Conservation (phyloP, 2,113 vertebrate species). For the Ascaphus truei region DNA sequence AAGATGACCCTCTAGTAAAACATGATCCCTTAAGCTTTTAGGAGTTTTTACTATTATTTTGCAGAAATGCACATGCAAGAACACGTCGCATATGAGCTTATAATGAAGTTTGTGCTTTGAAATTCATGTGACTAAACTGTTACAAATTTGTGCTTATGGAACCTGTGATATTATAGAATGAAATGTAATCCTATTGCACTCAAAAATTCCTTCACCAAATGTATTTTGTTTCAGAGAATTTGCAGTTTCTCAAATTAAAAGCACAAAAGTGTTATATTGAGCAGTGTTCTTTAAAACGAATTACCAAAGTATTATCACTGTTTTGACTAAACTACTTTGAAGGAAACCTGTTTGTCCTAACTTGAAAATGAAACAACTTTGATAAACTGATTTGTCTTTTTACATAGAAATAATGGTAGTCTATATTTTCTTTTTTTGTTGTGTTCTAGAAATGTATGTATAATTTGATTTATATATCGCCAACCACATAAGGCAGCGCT, state of each 20-base stretch:
- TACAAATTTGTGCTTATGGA: conserved; percentile 61
- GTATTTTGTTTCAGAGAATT: conserved; percentile 59
- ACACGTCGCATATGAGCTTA: conserved; percentile 37
- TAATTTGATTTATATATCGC: too few species aligned
- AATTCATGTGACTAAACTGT: conserved; percentile 66
- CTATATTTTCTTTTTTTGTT: too few species aligned
- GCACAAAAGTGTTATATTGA: conserved; percentile 31
- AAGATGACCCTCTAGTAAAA: conserved; percentile 36
- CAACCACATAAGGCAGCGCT: too few species aligned
- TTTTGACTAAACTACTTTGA: not conserved
- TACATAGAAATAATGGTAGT: too few species aligned
- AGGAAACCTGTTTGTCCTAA: not conserved
- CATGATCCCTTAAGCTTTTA: conserved; percentile 36
- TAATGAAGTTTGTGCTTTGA: conserved; percentile 57
- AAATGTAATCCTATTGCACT: conserved; percentile 62
- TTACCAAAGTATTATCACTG: conserved; percentile 8
- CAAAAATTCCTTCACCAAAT: conserved; percentile 55
- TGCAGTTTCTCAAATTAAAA: conserved; percentile 53
- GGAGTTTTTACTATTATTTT: conserved; percentile 30
- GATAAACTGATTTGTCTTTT: too few species aligned
- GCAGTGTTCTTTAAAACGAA: conserved; percentile 11
- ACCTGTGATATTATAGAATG: conserved; percentile 63
- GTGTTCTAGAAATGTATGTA: too few species aligned
- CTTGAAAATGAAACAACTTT: too few species aligned
- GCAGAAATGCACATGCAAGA: conserved; percentile 22